Evolutionary conservation across 2,113 vertebrate species (phyloP), one percentile per base, ranked within the genome.

Genomic region (Saimiri boliviensis): DNA sequence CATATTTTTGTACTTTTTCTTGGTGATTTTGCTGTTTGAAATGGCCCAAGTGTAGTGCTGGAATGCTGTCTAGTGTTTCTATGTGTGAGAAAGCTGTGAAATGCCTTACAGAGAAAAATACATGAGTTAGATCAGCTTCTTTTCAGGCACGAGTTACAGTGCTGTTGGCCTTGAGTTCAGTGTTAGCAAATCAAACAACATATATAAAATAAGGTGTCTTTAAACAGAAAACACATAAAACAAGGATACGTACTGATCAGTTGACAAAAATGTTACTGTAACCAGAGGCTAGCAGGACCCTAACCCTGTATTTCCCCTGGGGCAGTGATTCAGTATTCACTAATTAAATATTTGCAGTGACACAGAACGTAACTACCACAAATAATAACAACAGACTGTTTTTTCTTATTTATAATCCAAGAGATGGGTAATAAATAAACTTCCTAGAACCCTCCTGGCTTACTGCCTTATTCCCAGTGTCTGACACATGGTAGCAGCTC

Each of bases 321-420:
- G 70, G 25, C 74, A 47, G 80, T 2, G 20, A 86, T 70, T 89
- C 63, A 63, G 54, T 54, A n/a, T 74, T 82, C 74, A 71, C 21
- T 83, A 66, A 91, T 77, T 84, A 92, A 89, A 47, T 85, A 68
- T 89, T 86, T 92, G 37, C 54, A 56, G 60, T 83, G 66, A 84
- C 74, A 93, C 80, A 86, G 87, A 89, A n/a, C 35, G 40, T 60
- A 89, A 92, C 73, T 49, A 30, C 85, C 25, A 23, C 47, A 25
- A 86, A 93, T 94, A 92, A 85, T 0, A 1, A 92, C 91, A 93
- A 95, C 68, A 49, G 83, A 79, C 86, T 86, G 60, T 96, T 91
- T 93, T 94, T 84, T 85, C 85, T 96, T 93, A 95, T n/a, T 84
- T 80, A 95, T 94, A 79, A 66, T 74, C 68, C 49, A 37, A 63